These are phyloP conservation scores for Panulirus ornatus DNA, from an alignment of 1,140 invertebrate species.

Conservation along the genomic window DNA sequence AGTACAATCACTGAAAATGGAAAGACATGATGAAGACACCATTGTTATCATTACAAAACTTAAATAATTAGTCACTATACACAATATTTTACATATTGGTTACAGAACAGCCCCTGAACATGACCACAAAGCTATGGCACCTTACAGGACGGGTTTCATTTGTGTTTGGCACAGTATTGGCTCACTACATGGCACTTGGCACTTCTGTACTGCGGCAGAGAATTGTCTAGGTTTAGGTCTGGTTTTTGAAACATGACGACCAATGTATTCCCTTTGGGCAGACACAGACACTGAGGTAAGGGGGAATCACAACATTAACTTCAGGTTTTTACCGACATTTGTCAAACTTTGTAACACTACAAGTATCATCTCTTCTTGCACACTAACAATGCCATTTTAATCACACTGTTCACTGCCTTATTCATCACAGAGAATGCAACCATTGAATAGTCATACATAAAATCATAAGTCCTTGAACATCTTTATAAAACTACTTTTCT, in stretches of 20 bases:
- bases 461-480: neutral
- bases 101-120: slow-evolving; percentile 40
- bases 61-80: slow-evolving; percentile 57
- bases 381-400: neutral
- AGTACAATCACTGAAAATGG: slow-evolving; percentile 46
- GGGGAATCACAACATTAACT: slow-evolving; percentile 11
- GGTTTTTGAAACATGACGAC: slow-evolving; percentile 1
- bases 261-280: neutral
- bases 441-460: neutral
- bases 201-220: neutral
- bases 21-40: slow-evolving; percentile 50
- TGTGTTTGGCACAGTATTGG: slow-evolving; percentile 57
- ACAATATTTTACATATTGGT: slow-evolving; percentile 45
- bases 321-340: neutral
- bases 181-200: slow-evolving; percentile 45
- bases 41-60: slow-evolving; percentile 39
- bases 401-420: neutral
- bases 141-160: slow-evolving; percentile 50
- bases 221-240: neutral
- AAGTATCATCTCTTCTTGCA: neutral
- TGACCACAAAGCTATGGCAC: slow-evolving; percentile 59
- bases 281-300: slow-evolving; percentile 13
- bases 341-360: neutral
- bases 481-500: neutral
- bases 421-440: slow-evolving; percentile 14